These are phyloP conservation scores for Pipistrellus nathusii DNA, from an alignment of 2,797 vertebrate genomes.

Conservation along the genomic window DNA sequence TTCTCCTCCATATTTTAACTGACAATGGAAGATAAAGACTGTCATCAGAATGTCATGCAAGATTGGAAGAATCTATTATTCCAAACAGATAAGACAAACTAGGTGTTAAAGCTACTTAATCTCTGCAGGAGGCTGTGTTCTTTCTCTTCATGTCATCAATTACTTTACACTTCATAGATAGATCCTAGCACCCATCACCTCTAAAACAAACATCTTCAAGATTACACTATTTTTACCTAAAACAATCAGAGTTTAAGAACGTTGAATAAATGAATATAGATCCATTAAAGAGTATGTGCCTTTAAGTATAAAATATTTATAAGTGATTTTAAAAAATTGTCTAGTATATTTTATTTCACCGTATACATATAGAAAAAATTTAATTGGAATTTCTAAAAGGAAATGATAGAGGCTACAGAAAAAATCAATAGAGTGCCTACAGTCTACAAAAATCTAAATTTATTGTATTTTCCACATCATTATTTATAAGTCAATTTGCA, in stretches of 20 bases:
- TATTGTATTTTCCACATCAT: neutral
- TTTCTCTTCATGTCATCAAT: slow-evolving; percentile 78
- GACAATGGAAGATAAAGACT: slow-evolving; percentile 89
- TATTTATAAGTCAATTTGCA: neutral
- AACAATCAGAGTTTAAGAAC: slow-evolving; percentile 57
- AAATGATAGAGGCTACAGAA: neutral
- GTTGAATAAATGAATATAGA: slow-evolving; percentile 49
- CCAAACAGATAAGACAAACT: slow-evolving; percentile 81
- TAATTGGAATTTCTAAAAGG: slow-evolving; percentile 1
- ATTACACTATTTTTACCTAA: slow-evolving; percentile 72
- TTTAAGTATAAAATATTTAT: slow-evolving; percentile 49
- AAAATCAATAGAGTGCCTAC: neutral
- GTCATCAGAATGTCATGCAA: slow-evolving; percentile 89
- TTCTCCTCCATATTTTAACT: slow-evolving; percentile 88
- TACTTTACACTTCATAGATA: slow-evolving; percentile 78
- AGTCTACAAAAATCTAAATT: neutral
- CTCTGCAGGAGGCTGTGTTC: slow-evolving; percentile 77
- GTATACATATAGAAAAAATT: neutral
- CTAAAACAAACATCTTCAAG: slow-evolving; percentile 69
- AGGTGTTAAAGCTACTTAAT: slow-evolving; percentile 84
- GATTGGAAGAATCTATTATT: slow-evolving; percentile 87
- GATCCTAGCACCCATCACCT: slow-evolving; percentile 74
- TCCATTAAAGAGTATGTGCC: neutral
- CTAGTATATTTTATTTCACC: slow-evolving; percentile 45
- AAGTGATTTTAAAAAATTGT: slow-evolving; percentile 1